A percentile compares a stretch with the other conserved stretches of the same genome.
Evolutionary conservation across 2,888 invertebrate genomes (phyloP).

Genomic region (Lasioglossum vierecki): DNA sequence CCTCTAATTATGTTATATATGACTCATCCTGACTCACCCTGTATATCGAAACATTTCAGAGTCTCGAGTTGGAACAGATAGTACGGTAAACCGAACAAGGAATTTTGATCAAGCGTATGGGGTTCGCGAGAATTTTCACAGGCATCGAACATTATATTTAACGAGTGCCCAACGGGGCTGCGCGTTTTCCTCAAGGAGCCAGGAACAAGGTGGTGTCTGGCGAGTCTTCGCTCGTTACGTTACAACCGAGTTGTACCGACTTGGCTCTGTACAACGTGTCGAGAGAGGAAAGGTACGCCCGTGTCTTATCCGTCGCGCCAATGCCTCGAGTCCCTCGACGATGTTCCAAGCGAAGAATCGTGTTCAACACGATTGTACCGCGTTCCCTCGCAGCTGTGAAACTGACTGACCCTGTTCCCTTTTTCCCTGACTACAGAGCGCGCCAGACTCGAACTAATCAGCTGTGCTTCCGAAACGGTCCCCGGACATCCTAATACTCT

Average conservation of each 20-base stretch:
- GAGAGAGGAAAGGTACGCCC: conserved; percentile 24
- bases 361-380: conserved; percentile 26
- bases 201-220: neutral
- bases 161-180: neutral
- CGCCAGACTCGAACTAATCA: conserved; percentile 28
- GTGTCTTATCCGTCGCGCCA: conserved; percentile 23
- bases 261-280: conserved; percentile 11
- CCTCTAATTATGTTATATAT: too few species aligned
- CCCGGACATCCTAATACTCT: conserved; percentile 6
- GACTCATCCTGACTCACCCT: too few species aligned
- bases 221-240: neutral
- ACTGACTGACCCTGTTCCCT: conserved; percentile 13
- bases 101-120: neutral
- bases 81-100: neutral
- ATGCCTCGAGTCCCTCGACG: conserved; percentile 26
- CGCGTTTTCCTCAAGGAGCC: neutral
- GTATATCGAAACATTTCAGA: neutral
- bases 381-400: conserved; percentile 18
- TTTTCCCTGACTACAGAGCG: neutral
- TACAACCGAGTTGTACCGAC: conserved; percentile 13
- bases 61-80: neutral
- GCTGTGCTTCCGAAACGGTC: conserved; percentile 5
- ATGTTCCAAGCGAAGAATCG: conserved; percentile 27
- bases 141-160: conserved; percentile 2
- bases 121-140: neutral